Percentiles rank a stretch among this genome's conserved stretches.
Conservation (phyloP, 2,888 invertebrate species). For the Cephalotes varians region DNA sequence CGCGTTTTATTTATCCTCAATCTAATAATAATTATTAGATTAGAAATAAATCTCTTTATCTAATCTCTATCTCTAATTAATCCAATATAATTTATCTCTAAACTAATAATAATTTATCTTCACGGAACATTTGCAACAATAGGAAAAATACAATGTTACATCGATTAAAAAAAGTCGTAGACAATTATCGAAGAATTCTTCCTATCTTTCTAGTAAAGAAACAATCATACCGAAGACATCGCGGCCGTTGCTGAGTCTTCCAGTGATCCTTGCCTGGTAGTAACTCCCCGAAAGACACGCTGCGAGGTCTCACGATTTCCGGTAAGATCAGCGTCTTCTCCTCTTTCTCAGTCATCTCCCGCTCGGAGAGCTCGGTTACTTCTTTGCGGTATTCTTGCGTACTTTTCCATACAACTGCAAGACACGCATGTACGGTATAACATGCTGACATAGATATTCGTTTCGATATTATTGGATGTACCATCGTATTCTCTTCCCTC, state of each 20-base stretch:
- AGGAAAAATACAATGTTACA: too few species aligned
- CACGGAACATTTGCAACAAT: too few species aligned
- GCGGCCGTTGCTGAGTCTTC: slow-evolving; percentile 71
- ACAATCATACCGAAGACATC: slow-evolving; percentile 68
- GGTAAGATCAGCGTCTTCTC: slow-evolving; percentile 74
- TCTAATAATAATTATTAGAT: too few species aligned
- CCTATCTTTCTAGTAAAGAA: background rate
- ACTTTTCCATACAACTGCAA: slow-evolving; percentile 26
- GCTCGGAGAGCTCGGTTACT: background rate
- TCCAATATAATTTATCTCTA: too few species aligned
- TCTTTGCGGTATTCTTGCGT: slow-evolving; percentile 27
- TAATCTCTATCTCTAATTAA: too few species aligned
- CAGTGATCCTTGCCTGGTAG: slow-evolving; percentile 57
- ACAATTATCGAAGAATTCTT: background rate
- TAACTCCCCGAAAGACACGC: slow-evolving; percentile 78
- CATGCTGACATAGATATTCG: background rate
- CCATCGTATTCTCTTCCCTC: slow-evolving; percentile 56
- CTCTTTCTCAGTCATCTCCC: slow-evolving; percentile 30
- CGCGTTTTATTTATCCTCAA: too few species aligned
- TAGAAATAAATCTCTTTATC: too few species aligned
- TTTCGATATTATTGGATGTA: background rate
- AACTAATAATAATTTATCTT: too few species aligned
- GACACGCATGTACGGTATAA: background rate
- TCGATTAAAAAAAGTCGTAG: background rate
- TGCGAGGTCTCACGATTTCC: slow-evolving; percentile 76